Base-by-base conservation (phyloP, 2,797 vertebrate species). In the Petrocephalus sullivani region DNA sequence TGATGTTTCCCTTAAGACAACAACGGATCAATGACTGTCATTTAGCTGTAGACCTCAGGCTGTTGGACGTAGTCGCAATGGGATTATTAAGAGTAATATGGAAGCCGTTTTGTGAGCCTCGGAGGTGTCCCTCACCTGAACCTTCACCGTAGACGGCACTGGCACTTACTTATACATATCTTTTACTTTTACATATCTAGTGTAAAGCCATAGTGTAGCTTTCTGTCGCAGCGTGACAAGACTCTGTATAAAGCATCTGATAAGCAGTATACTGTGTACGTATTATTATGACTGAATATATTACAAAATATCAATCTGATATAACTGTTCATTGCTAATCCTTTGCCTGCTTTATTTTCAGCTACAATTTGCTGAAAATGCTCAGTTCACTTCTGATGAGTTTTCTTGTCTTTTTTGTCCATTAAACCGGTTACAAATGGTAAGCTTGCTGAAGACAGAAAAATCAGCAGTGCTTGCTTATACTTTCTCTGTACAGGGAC, bases 1-100 rank as follows among this genome's bases (percentile, higher is more conserved):
- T 56, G 19, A 51, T 78, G 71, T 83, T 84, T 84, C 82, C 82
- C 53, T 53, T 51, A 54, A 84, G 51, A 84, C 82, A 53, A 54
- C 49, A 53, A 33, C 7, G 49, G 49, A 84, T 84, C 82, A 21
- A 83, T 51, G n/a, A 33, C 53, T 84, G 49, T 78, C 49, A 84
- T 84, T 84, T 56, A 84, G 49, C 49, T 54, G 19, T 84, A 19
- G 16, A 84, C 82, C 82, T 56, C 53, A 56, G 82, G 82, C 9
- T 46, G 51, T 3, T 84, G 71, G 71, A 78, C 37, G 41, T 46
- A 78, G 71, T 78, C 37, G 16, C 71, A 78, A 78, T 78, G 37
- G 71, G 71, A 78, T 78, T 78, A 78, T 78, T 78, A 78, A 78
- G 37, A 41, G 37, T 78, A 78, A 78, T 78, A 46, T 46, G 46